Percentiles rank a stretch among this genome's conserved stretches.
phyloP scores from a whole-genome alignment of 2,113 vertebrate genomes.

The Dasyprocta punctata region DNA sequence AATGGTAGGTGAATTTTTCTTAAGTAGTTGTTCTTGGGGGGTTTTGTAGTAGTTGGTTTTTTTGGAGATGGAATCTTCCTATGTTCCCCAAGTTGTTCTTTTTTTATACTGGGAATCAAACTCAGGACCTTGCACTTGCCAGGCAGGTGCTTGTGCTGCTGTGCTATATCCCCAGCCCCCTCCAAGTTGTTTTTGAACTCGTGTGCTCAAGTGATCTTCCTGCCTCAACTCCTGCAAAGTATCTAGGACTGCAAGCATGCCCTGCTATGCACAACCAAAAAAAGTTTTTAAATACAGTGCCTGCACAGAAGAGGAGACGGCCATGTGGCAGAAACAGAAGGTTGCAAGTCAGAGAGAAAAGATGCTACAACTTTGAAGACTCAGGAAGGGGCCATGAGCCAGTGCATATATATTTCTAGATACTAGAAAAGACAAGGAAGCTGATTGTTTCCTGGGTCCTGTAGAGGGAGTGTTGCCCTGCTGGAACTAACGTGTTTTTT shows the following conservation, averaged over 20 bases:
- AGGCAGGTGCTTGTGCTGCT: too few relatives aligned
- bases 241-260: not conserved
- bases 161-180: too few relatives aligned
- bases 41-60: not conserved
- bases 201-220: not conserved
- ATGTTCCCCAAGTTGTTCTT: not conserved
- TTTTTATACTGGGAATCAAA: too few relatives aligned
- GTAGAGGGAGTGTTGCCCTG: not conserved
- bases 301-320: not conserved
- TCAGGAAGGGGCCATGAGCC: not conserved
- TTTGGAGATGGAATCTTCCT: not conserved
- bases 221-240: not conserved
- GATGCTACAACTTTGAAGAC: not conserved
- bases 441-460: not conserved
- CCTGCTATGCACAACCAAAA: not conserved
- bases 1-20: constrained; percentile 89
- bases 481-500: not conserved
- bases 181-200: not conserved
- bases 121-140: too few relatives aligned
- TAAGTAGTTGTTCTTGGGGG: not conserved
- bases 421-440: not conserved
- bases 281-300: not conserved
- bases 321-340: not conserved
- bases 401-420: not conserved
- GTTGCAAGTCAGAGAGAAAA: constrained; percentile 10